These are phyloP conservation scores for Capreolus pygargus DNA, from an alignment of 2,113 vertebrate species.

Conservation along the genomic window DNA sequence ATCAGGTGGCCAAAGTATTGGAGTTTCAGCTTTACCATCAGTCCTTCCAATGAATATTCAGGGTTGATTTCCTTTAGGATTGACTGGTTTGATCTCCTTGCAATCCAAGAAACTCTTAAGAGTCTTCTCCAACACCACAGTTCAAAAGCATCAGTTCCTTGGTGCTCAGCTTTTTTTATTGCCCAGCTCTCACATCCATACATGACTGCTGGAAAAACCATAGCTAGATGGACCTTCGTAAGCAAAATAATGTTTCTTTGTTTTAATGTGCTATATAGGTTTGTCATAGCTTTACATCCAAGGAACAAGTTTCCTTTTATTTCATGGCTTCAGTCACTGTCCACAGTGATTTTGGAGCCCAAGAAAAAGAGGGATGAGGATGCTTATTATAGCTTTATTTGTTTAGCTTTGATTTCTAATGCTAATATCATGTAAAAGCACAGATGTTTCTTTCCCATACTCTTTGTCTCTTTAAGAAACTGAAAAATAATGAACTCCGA, in stretches of 20 bases:
- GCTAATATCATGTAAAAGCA: background rate
- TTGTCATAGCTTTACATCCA: background rate
- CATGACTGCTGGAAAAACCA: background rate
- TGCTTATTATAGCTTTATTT: background rate
- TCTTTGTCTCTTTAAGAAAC: background rate
- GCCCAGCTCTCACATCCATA: background rate
- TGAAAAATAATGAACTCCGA: background rate
- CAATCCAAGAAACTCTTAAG: background rate
- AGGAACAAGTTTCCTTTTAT: background rate
- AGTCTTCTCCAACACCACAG: background rate
- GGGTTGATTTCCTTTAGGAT: background rate
- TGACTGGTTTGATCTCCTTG: background rate
- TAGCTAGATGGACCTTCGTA: background rate
- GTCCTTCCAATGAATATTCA: background rate
- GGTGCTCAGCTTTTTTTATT: background rate
- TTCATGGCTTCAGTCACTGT: background rate
- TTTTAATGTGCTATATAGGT: background rate
- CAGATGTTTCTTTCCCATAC: background rate
- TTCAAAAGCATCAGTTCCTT: background rate
- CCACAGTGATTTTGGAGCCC: background rate
- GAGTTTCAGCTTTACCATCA: background rate
- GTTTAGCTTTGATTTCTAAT: background rate
- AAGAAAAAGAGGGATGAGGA: fast-evolving
- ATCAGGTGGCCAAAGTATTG: background rate
- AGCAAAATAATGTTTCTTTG: background rate